phyloP scores from a whole-genome alignment of 2,113 vertebrate species.

The Apteryx owenii region DNA sequence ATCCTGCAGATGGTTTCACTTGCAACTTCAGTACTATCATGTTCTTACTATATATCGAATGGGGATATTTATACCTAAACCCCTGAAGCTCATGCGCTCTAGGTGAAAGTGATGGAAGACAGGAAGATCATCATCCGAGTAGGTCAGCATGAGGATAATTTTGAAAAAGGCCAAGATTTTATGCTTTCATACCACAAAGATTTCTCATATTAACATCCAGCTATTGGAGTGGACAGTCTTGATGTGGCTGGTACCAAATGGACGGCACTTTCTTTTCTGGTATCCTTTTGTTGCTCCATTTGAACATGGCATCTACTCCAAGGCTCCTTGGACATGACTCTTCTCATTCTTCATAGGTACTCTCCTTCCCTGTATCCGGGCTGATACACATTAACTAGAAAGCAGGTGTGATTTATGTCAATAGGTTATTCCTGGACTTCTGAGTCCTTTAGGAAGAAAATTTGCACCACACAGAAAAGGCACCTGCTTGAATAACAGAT shows the following conservation, averaged over 20 bases:
- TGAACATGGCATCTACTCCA: fast-evolving
- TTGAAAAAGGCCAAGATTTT: not conserved
- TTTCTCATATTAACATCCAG: not conserved
- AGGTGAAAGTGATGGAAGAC: fast-evolving
- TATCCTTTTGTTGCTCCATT: not conserved
- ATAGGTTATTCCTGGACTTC: not conserved
- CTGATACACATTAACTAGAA: too few relatives aligned
- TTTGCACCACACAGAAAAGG: not conserved
- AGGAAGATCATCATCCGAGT: not conserved
- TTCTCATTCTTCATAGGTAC: too few relatives aligned
- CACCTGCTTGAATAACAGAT: fast-evolving
- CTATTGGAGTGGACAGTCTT: not conserved
- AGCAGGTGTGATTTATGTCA: too few relatives aligned
- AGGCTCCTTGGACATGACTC: not conserved
- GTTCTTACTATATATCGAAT: not conserved
- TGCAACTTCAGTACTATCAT: not conserved
- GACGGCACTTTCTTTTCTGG: fast-evolving
- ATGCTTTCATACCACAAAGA: not conserved
- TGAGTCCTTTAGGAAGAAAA: not conserved
- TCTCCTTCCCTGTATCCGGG: not conserved
- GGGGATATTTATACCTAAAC: not conserved
- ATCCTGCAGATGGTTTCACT: not conserved
- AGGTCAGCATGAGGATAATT: not conserved
- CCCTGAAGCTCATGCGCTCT: not conserved
- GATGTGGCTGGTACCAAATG: fast-evolving